phyloP scores from a whole-genome alignment of 2,113 vertebrate genomes.

The Mormoops blainvillei region DNA sequence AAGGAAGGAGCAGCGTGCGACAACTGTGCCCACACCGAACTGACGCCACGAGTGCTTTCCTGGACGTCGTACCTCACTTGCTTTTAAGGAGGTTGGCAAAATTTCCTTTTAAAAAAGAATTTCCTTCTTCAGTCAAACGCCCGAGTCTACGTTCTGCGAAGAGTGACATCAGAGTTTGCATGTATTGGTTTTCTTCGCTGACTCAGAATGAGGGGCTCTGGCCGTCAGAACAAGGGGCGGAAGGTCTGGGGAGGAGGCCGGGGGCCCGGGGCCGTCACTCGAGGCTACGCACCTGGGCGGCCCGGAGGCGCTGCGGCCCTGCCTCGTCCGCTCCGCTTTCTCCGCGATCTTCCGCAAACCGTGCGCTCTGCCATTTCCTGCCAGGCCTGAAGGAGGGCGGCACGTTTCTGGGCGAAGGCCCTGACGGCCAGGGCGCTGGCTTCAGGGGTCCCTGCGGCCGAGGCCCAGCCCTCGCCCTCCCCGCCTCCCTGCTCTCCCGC shows the following conservation, averaged over 20 bases:
- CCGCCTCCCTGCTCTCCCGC: no score
- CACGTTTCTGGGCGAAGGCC: not conserved
- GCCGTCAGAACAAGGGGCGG: not conserved
- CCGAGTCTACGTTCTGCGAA: not conserved
- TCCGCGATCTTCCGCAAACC: slow-evolving; percentile 70
- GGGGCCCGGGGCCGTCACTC: not conserved
- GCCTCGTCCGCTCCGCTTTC: slow-evolving; percentile 16
- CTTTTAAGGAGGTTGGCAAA: not conserved
- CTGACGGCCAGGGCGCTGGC: accelerated
- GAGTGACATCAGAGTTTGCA: not conserved
- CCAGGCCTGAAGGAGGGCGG: slow-evolving; percentile 31
- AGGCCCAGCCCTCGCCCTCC: not conserved
- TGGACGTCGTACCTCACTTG: not conserved
- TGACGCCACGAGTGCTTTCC: not conserved
- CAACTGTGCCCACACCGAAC: not conserved
- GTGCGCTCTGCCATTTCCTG: not conserved
- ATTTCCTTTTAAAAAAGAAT: not conserved
- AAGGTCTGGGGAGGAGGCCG: not conserved
- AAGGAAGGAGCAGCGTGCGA: not conserved
- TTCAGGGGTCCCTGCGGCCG: not conserved
- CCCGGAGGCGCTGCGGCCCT: not conserved
- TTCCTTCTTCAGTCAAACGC: not conserved
- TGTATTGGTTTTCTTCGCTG: not conserved
- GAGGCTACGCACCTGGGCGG: slow-evolving; percentile 62
- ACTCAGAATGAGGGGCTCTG: not conserved